Percentiles rank a stretch among this genome's conserved stretches.
Conservation (phyloP, 2,888 invertebrate genomes). For the Abscondita cerata region DNA sequence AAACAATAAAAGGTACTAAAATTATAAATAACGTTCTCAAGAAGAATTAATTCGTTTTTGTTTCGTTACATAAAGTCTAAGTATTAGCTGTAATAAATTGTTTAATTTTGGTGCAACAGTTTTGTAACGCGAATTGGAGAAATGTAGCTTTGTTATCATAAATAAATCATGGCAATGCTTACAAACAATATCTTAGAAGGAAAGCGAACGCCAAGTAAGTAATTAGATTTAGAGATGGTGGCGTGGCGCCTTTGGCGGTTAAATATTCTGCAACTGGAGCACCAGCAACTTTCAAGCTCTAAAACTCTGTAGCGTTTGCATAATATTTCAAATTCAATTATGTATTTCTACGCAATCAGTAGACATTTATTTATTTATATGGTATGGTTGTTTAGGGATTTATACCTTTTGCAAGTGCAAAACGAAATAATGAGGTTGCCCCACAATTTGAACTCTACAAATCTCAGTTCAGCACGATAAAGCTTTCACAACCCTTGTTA, state of each 20-base stretch:
- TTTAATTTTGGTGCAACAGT: slow-evolving; percentile 33
- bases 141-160: slow-evolving; percentile 36
- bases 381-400: slow-evolving; percentile 28
- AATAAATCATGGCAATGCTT: slow-evolving; percentile 41
- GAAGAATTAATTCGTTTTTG: slow-evolving; percentile 7
- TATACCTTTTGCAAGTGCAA: slow-evolving; percentile 20
- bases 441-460: slow-evolving; percentile 9
- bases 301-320: slow-evolving; percentile 36
- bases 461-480: slow-evolving; percentile 5
- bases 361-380: slow-evolving; percentile 41
- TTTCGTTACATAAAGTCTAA: slow-evolving; percentile 5
- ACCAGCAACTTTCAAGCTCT: slow-evolving; percentile 32
- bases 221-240: slow-evolving; percentile 35
- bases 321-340: slow-evolving; percentile 42
- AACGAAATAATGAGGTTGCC: slow-evolving; percentile 13
- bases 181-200: slow-evolving; percentile 41
- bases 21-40: not conserved
- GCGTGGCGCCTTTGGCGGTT: slow-evolving; percentile 33
- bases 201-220: slow-evolving; percentile 34
- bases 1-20: too few species aligned
- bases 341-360: slow-evolving; percentile 41
- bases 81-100: slow-evolving; percentile 25
- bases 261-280: slow-evolving; percentile 36
- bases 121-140: slow-evolving; percentile 21
- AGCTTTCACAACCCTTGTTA: slow-evolving; percentile 5